Evolutionary conservation across 2,797 vertebrate species (phyloP).

Genomic region (Poecile montanus): DNA sequence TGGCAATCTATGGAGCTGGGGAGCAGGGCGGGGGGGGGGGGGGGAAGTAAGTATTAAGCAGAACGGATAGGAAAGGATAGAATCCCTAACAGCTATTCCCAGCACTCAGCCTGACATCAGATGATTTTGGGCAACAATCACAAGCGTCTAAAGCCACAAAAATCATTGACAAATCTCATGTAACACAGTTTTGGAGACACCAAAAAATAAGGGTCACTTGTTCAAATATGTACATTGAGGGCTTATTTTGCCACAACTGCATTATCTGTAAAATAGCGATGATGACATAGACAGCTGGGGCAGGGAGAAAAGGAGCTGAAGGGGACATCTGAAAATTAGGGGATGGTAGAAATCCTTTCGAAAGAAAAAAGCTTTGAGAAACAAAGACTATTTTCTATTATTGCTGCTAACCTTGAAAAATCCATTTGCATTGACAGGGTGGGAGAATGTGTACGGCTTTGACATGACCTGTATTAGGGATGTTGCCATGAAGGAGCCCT

Average conservation of each 20-base stretch:
- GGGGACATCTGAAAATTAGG: not conserved
- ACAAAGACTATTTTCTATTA: not conserved
- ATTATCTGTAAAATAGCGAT: not conserved
- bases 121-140: not conserved
- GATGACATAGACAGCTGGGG: not conserved
- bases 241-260: not conserved
- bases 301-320: not conserved
- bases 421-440: conserved; percentile 84
- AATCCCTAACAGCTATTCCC: not conserved
- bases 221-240: not conserved
- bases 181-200: not conserved
- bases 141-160: not conserved
- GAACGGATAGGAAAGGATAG: not conserved
- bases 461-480: conserved; percentile 99
- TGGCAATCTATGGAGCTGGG: not conserved
- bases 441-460: conserved; percentile 99
- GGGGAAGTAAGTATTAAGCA: not conserved
- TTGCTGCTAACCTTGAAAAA: conserved; percentile 22
- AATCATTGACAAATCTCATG: not conserved
- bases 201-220: not conserved
- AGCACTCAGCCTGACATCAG: not conserved
- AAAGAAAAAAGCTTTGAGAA: not conserved
- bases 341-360: not conserved
- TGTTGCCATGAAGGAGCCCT: conserved; percentile 95
- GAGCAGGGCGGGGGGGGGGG: too few relatives aligned